Conservation (phyloP, 53 echinoderm and acorn worm genomes). For the Arbacia lixula region DNA sequence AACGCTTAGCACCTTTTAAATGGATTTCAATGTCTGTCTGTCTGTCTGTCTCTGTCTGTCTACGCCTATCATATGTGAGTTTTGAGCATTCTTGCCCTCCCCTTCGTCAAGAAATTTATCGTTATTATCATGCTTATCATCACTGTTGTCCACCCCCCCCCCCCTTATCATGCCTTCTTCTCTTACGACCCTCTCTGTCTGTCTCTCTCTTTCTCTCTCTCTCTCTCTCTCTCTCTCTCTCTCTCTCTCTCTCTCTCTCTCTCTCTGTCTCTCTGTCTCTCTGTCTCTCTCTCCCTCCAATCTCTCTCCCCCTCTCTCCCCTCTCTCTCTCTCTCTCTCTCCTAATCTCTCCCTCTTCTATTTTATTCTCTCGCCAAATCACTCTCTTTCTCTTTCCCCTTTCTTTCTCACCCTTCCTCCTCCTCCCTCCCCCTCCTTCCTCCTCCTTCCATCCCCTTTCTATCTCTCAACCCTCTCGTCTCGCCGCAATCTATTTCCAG, state of each 20-base stretch:
- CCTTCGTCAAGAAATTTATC: too few species aligned
- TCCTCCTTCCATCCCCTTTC: not conserved
- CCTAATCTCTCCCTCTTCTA: not conserved
- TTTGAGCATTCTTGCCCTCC: too few species aligned
- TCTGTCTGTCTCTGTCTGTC: too few species aligned
- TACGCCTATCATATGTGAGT: too few species aligned
- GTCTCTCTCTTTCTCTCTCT: not conserved
- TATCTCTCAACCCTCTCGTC: not conserved
- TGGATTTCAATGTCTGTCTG: too few species aligned
- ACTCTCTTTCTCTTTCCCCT: not conserved
- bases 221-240: not conserved
- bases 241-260: not conserved
- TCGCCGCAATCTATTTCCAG: too few species aligned
- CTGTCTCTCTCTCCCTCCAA: not conserved
- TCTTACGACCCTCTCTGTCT: not conserved
- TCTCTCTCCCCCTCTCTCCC: not conserved
- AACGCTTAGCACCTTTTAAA: too few species aligned
- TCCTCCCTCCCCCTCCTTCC: not conserved
- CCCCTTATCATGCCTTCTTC: not conserved
- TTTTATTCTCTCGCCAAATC: too few species aligned
- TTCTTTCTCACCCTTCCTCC: not conserved
- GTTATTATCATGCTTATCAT: too few species aligned
- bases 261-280: too few species aligned
- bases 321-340: not conserved
- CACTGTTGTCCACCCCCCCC: not conserved